Evolutionary conservation across 1,140 invertebrate species (phyloP).

Genomic region (Trichoplusia ni): DNA sequence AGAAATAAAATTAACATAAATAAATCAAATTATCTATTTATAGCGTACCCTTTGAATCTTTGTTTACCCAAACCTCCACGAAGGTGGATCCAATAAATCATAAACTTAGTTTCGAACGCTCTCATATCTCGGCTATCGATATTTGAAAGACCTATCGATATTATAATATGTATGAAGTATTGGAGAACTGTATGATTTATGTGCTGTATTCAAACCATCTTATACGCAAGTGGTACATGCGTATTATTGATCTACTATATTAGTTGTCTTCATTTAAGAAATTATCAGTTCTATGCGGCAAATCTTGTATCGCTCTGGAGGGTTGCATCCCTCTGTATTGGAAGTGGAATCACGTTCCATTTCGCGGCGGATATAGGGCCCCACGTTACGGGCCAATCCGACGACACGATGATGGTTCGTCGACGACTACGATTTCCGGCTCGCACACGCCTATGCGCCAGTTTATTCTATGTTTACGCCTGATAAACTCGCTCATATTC

Average conservation of each 20-base stretch:
- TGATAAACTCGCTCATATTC: conserved; percentile 38
- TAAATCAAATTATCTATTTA: conserved; percentile 22
- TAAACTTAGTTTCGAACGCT: conserved; percentile 37
- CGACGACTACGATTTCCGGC: conserved; percentile 67
- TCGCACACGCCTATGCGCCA: conserved; percentile 45
- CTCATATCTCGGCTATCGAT: conserved; percentile 40
- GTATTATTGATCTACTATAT: neutral
- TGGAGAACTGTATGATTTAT: conserved; percentile 14
- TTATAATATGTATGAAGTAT: conserved; percentile 12
- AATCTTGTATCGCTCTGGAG: conserved; percentile 2
- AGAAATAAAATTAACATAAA: neutral
- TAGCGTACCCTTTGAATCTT: conserved; percentile 16
- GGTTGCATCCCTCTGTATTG: conserved; percentile 41
- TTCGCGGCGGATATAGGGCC: conserved; percentile 73
- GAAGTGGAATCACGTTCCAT: conserved; percentile 72
- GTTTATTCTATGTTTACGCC: conserved; percentile 55
- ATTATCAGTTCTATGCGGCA: neutral
- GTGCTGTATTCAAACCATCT: neutral
- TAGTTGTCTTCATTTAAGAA: neutral
- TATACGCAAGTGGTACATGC: neutral
- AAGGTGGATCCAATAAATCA: conserved; percentile 46
- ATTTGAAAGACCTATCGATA: conserved; percentile 19
- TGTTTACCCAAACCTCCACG: conserved; percentile 31
- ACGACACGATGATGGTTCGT: conserved; percentile 61
- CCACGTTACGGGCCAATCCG: conserved; percentile 68